Evolutionary conservation across 1,140 invertebrate genomes (phyloP).

Genomic region (Patella vulgata): DNA sequence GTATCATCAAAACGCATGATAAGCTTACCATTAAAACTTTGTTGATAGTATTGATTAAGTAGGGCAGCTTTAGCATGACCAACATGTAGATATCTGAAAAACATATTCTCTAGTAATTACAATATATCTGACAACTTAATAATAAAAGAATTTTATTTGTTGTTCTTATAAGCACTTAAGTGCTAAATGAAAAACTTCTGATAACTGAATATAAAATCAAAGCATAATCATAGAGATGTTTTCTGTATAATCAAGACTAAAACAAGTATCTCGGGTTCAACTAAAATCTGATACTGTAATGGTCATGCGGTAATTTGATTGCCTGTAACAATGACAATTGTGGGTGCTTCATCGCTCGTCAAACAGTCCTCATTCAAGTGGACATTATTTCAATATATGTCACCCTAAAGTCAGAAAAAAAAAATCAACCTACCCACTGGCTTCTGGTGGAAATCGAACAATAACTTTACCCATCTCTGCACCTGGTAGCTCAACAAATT

Average conservation of each 20-base stretch:
- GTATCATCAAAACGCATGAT: slow-evolving; percentile 99
- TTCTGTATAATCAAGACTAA: no score
- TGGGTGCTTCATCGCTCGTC: no score
- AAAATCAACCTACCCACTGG: slow-evolving; percentile 79
- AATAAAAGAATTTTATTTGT: not conserved
- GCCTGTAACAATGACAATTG: no score
- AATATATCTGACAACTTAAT: not conserved
- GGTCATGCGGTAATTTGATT: no score
- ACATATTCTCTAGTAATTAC: not conserved
- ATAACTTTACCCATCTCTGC: slow-evolving; percentile 96
- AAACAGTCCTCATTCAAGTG: no score
- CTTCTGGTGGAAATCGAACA: slow-evolving; percentile 97
- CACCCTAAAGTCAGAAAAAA: no score
- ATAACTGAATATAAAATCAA: no score
- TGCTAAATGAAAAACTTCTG: not conserved
- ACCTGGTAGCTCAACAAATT: slow-evolving; percentile 95
- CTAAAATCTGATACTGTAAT: no score
- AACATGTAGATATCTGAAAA: slow-evolving; percentile 89
- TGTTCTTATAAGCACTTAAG: not conserved
- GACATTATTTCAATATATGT: no score
- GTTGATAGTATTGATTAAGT: slow-evolving; percentile 97
- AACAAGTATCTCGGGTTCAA: no score
- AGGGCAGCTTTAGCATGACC: slow-evolving; percentile 99
- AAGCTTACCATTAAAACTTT: slow-evolving; percentile 91
- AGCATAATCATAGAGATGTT: no score